Conservation (phyloP, 2,888 invertebrate species). For the Limnephilus lunatus region DNA sequence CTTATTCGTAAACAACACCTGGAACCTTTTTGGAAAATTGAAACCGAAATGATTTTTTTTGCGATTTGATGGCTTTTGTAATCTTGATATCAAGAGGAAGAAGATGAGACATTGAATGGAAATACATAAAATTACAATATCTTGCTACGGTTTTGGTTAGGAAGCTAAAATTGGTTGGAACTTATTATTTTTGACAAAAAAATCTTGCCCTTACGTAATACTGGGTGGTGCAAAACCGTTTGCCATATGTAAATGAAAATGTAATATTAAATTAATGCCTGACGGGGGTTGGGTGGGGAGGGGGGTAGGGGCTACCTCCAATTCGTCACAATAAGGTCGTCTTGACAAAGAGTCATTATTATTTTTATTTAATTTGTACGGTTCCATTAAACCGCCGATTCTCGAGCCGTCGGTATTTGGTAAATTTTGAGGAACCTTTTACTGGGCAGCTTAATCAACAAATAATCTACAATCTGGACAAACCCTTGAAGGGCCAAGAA, state of each 20-base stretch:
- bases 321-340: too few relatives aligned
- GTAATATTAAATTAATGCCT: neutral
- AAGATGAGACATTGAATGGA: neutral
- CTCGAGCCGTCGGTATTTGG: too few relatives aligned
- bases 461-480: too few relatives aligned
- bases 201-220: neutral
- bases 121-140: neutral
- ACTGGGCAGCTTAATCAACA: too few relatives aligned
- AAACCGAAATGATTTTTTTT: neutral
- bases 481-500: too few relatives aligned
- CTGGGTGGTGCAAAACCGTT: neutral
- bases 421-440: too few relatives aligned
- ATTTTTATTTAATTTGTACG: too few relatives aligned
- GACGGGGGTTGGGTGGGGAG: too few relatives aligned
- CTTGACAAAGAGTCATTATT: too few relatives aligned
- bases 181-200: neutral
- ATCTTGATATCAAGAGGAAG: neutral
- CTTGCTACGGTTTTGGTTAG: neutral
- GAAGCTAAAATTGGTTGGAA: neutral
- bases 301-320: too few relatives aligned
- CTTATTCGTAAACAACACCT: neutral
- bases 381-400: too few relatives aligned
- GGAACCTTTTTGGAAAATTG: neutral
- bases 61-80: neutral
- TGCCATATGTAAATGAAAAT: neutral